These are phyloP conservation scores for Anarsia innoxiella DNA, from an alignment of 2,888 invertebrate species.

Conservation along the genomic window DNA sequence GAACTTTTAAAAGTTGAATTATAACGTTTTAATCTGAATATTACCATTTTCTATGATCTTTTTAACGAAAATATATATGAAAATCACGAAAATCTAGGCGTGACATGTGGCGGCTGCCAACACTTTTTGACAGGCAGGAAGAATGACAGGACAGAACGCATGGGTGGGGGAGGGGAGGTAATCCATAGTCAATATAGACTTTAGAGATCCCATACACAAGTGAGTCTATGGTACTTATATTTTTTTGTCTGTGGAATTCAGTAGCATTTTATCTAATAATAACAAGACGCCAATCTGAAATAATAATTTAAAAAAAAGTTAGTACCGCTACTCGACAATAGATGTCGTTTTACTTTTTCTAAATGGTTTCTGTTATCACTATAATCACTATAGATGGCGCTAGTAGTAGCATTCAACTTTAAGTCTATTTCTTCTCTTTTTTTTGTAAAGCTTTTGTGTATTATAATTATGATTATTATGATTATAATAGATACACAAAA, in stretches of 20 bases:
- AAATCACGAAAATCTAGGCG: slow-evolving; percentile 28
- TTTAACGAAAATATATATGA: slow-evolving; percentile 22
- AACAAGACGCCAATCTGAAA: too few species aligned
- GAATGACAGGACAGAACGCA: too few species aligned
- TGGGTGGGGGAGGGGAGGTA: background rate
- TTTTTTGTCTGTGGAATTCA: too few species aligned
- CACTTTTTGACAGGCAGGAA: slow-evolving; percentile 18
- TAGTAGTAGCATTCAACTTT: background rate
- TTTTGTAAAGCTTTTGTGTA: too few species aligned
- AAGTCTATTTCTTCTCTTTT: background rate
- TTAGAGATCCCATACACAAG: slow-evolving; percentile 1
- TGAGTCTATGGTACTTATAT: too few species aligned
- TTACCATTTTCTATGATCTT: slow-evolving; percentile 43
- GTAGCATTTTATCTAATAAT: too few species aligned
- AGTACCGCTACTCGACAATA: slow-evolving; percentile 3
- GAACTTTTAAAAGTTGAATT: too few species aligned
- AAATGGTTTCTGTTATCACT: too few species aligned
- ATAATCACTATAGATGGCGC: background rate
- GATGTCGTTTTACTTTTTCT: too few species aligned
- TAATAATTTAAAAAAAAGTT: slow-evolving; percentile 29
- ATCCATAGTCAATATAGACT: slow-evolving; percentile 2
- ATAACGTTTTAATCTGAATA: too few species aligned
- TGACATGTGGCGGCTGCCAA: slow-evolving; percentile 35
- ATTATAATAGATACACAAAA: background rate
- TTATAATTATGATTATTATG: background rate